phyloP scores from a whole-genome alignment of 2,113 vertebrate genomes.

The Epinephelus fuscoguttatus region DNA sequence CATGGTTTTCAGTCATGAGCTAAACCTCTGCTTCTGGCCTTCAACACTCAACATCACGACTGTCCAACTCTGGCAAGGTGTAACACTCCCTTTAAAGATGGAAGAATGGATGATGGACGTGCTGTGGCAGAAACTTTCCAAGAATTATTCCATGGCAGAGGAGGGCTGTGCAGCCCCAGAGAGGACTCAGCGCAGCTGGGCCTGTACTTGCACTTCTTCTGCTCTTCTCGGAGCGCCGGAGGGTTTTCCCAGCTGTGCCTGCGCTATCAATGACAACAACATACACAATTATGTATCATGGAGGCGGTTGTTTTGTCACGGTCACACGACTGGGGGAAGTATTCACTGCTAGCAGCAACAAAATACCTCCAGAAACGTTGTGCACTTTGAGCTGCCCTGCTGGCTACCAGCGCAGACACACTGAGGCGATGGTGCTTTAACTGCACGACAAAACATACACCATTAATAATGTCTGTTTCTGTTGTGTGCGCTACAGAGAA shows the following conservation, averaged over 20 bases:
- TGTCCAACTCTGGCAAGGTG: constrained; percentile 32
- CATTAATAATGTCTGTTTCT: constrained; percentile 14
- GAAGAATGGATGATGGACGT: neutral
- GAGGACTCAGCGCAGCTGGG: constrained; percentile 16
- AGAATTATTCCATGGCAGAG: constrained; percentile 61
- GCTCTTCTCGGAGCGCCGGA: constrained; percentile 7
- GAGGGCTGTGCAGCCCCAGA: constrained; percentile 1
- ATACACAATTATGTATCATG: neutral
- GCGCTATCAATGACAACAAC: constrained; percentile 41
- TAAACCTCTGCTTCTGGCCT: constrained; percentile 23
- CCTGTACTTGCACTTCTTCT: constrained; percentile 30
- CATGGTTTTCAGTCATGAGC: constrained; percentile 61
- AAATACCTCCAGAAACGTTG: constrained; percentile 18
- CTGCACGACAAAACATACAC: constrained; percentile 29
- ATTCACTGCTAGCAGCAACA: neutral
- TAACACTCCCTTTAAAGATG: constrained; percentile 14
- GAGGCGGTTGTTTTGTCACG: constrained; percentile 4
- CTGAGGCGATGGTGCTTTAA: constrained; percentile 1
- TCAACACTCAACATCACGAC: constrained; percentile 32
- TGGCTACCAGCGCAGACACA: constrained; percentile 19
- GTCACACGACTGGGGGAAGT: constrained; percentile 12
- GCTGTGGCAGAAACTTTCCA: constrained; percentile 14
- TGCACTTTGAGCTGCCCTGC: constrained; percentile 54
- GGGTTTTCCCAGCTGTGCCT: constrained; percentile 20
- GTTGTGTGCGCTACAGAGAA: neutral